A percentile compares a stretch with the other conserved stretches of the same genome.
Conservation (phyloP, 2,888 invertebrate genomes). For the Pollenia griseotomentosa region DNA sequence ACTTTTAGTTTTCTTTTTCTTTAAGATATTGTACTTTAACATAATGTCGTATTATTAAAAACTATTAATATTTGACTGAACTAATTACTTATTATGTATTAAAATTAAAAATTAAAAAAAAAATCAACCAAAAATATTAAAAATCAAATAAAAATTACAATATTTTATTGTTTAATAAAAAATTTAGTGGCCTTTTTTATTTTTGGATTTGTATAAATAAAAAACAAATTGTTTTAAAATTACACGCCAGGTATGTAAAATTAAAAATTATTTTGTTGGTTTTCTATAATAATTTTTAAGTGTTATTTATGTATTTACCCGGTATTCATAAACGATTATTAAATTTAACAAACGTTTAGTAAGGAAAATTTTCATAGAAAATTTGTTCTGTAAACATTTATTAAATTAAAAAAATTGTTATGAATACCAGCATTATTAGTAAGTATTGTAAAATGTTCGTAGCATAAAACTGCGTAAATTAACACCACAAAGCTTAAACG, state of each 20-base stretch:
- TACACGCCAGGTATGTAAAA: slow-evolving; percentile 65
- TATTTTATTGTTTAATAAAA: slow-evolving; percentile 67
- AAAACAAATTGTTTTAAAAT: neutral
- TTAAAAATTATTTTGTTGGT: slow-evolving; percentile 71
- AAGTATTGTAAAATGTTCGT: neutral
- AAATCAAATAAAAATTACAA: slow-evolving; percentile 66
- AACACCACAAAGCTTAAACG: too few species aligned
- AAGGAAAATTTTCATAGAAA: too few species aligned
- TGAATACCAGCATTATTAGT: too few species aligned
- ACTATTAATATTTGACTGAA: slow-evolving; percentile 67
- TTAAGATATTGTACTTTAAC: slow-evolving; percentile 28
- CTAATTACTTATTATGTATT: slow-evolving; percentile 59
- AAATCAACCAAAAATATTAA: slow-evolving; percentile 61
- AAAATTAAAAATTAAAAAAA: slow-evolving; percentile 37
- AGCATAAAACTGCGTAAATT: too few species aligned
- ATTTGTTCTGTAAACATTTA: too few species aligned
- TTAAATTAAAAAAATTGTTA: too few species aligned
- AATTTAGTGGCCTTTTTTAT: slow-evolving; percentile 35
- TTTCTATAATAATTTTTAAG: slow-evolving; percentile 1
- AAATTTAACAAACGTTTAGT: too few species aligned
- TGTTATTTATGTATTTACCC: slow-evolving; percentile 39
- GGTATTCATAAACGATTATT: too few species aligned
- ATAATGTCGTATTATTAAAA: slow-evolving; percentile 37
- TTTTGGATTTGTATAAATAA: slow-evolving; percentile 35
- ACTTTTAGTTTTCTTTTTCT: slow-evolving; percentile 31